Evolutionary conservation across 2,797 vertebrate species (phyloP), one percentile per base, ranked within the genome.

Genomic region (Atherinosoma microstoma): DNA sequence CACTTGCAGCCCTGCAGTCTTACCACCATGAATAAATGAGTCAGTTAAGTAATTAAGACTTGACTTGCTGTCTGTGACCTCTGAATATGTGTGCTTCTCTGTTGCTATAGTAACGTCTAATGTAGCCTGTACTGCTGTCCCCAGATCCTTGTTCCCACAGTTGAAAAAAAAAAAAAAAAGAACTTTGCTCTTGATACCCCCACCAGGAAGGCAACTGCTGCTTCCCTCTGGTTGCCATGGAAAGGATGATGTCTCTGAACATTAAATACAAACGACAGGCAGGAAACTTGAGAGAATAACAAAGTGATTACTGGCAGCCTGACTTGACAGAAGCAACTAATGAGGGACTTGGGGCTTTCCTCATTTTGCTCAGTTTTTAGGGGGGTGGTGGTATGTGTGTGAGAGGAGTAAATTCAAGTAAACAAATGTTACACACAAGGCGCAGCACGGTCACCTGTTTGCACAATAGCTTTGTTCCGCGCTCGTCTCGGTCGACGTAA

Each of bases 81-180:
- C 13, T 60, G 27, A n/a, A 38, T 36, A 18, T 45, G 12, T 32
- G 11, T 66, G 38, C 24, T 27, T 51, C 20, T 80, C 30, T 79
- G 82, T 91, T 91, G 60, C 89, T 71, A 84, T 86, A 78, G 86
- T 67, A 66, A 87, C 83, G 6, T 60, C 63, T 64, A 69, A 53
- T 69, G 36, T 38, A 68, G 58, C 58, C 63, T 38, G 16, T 12
- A 12, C 67, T 27, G 24, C 61, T 63, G 34, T 66, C 60, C 54
- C 27, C 13, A 2, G 56, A 75, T 60, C 29, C 58, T 64, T 20
- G 49, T 64, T 87, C 84, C 62, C 66, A 73, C 20, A 0, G 65
- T 65, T 58, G 70, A 18, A 40, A 70, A 61, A 58, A 57, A 40
- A 35, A 2, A n/a, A n/a, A n/a, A n/a, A n/a, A n/a, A n/a, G n/a